Evolutionary conservation across 2,888 invertebrate species (phyloP), one percentile per base, ranked within the genome.

Genomic region (Agrochola circellaris): DNA sequence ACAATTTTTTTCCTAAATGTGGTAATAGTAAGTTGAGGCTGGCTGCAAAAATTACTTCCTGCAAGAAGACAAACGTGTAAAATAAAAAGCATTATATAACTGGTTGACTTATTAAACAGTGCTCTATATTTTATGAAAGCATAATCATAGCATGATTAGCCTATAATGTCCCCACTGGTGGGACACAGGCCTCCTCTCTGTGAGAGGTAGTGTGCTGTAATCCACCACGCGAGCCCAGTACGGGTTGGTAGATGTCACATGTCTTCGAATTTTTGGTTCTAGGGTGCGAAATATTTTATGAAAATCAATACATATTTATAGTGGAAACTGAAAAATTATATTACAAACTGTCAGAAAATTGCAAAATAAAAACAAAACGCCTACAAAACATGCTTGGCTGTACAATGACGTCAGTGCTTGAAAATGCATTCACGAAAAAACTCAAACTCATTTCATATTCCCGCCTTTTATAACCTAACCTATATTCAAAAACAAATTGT

Each of bases 401-500:
- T 45, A 65, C 4, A 74, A 64, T 79, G 87, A 85, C 85, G 85
- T 85, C 86, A 81, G 13, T 38, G 61, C 54, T 42, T 68, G 54
- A 79, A 83, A 84, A 77, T 77, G 82, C 75, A 82, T 81, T 62
- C 73, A 73, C 65, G 30, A 79, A 83, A 85, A 88, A 81, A 77
- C 79, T 81, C 76, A 75, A 81, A 56, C 77, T 87, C 81, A 90
- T 87, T 87, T 80, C 30, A 73, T 77, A 83, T 90, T 83, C 89
- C 88, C 86, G 81, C 81, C 76, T 68, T 89, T 88, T 82, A 69
- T 72, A 87, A 84, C 81, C 77, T 85, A 91, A 91, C 90, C 92
- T 90, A 92, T 92, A 92, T 91, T 93, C 90, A 90, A 79, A 87
- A 81, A 85, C 86, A 90, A 91, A 91, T 88, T 90, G 89, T 90